Percentiles rank a stretch among this genome's conserved stretches.
Conservation (phyloP, 1,140 invertebrate species). For the Telenomus remus region DNA sequence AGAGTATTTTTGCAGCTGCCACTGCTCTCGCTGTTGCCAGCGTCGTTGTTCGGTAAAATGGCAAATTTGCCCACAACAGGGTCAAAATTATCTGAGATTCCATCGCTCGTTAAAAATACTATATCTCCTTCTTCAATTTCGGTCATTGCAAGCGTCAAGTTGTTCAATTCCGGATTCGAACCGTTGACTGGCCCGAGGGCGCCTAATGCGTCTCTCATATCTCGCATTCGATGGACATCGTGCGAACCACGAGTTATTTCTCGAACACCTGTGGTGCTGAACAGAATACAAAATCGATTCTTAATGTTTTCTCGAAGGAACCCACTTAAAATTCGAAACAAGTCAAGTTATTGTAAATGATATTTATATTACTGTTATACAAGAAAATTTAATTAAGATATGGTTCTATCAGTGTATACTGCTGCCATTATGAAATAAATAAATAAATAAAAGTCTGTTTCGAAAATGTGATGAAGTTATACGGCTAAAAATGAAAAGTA, state of each 20-base stretch:
- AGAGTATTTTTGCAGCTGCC: constrained; percentile 51
- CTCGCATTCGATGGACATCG: constrained; percentile 89
- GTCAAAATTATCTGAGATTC: constrained; percentile 96
- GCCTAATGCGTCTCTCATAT: constrained; percentile 94
- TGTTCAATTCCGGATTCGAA: constrained; percentile 90
- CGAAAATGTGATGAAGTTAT: too few relatives aligned
- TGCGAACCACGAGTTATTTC: constrained; percentile 84
- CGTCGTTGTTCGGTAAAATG: constrained; percentile 72
- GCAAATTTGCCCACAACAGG: constrained; percentile 95
- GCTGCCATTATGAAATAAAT: too few relatives aligned
- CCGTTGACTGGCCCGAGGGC: constrained; percentile 93
- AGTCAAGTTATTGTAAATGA: too few relatives aligned
- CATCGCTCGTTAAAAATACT: constrained; percentile 92
- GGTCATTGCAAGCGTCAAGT: constrained; percentile 92
- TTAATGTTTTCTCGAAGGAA: too few relatives aligned
- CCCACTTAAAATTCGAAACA: too few relatives aligned
- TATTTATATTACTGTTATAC: too few relatives aligned
- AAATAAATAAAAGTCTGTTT: too few relatives aligned
- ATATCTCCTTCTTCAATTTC: constrained; percentile 89
- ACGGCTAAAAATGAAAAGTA: too few relatives aligned
- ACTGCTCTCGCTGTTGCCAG: constrained; percentile 1
- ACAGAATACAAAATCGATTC: constrained; percentile 6
- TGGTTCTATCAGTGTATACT: too few relatives aligned
- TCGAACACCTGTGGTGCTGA: constrained; percentile 66
- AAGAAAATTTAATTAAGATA: too few relatives aligned